phyloP scores from a whole-genome alignment of 2,113 vertebrate genomes.

The Girardinichthys multiradiatus region DNA sequence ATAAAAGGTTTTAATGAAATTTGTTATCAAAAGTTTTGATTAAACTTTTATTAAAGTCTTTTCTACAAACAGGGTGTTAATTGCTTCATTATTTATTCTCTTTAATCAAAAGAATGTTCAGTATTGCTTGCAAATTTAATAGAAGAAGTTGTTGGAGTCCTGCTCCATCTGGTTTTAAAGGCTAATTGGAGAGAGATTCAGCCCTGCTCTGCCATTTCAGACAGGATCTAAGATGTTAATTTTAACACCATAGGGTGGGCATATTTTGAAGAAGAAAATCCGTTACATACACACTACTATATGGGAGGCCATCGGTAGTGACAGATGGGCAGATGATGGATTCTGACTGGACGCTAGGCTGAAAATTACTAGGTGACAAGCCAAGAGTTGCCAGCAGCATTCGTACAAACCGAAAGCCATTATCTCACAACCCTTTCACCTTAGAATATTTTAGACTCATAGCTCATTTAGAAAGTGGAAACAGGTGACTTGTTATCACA shows the following conservation, averaged over 20 bases:
- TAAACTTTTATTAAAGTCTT: not conserved
- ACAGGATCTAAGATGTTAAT: slow-evolving; percentile 28
- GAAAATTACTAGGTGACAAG: slow-evolving; percentile 34
- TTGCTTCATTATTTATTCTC: not conserved
- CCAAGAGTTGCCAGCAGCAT: not conserved
- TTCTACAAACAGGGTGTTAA: not conserved
- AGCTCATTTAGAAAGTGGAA: not conserved
- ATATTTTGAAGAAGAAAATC: slow-evolving; percentile 48
- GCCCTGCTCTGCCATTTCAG: slow-evolving; percentile 41
- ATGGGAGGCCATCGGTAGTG: slow-evolving; percentile 47
- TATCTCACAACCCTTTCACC: not conserved
- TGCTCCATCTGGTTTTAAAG: slow-evolving; percentile 53
- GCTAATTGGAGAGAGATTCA: slow-evolving; percentile 53
- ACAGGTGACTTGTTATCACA: not conserved
- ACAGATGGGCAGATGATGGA: slow-evolving; percentile 64
- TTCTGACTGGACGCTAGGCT: slow-evolving; percentile 43
- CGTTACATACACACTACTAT: slow-evolving; percentile 46
- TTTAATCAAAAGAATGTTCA: not conserved
- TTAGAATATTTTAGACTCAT: not conserved
- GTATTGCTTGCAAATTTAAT: not conserved
- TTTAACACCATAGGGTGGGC: slow-evolving; percentile 14
- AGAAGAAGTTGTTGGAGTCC: slow-evolving; percentile 5
- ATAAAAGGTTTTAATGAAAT: not conserved
- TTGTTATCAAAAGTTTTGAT: not conserved
- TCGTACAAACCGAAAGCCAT: slow-evolving; percentile 9